phyloP scores from a whole-genome alignment of 2,113 vertebrate genomes.

The Sceloporus undulatus region DNA sequence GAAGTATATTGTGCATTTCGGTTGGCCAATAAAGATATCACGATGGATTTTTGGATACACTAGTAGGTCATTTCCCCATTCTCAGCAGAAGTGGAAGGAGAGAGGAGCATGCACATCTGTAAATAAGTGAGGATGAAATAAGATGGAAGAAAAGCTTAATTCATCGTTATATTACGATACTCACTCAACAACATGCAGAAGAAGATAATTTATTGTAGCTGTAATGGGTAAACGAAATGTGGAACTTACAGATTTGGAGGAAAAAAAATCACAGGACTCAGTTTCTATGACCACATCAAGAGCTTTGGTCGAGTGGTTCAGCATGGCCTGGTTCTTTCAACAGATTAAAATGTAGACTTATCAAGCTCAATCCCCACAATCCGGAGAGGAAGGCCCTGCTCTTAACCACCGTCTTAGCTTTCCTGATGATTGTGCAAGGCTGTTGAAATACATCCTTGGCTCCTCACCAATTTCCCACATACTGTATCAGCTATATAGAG shows the following conservation, averaged over 20 bases:
- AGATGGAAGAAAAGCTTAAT: neutral
- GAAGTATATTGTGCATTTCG: too few species aligned
- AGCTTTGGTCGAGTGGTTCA: neutral
- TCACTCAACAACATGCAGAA: neutral
- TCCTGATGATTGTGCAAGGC: neutral
- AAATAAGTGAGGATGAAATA: neutral
- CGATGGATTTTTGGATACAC: too few species aligned
- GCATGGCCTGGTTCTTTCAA: neutral
- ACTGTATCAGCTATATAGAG: too few species aligned
- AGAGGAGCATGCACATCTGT: neutral
- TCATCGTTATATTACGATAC: neutral
- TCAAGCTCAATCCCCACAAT: neutral
- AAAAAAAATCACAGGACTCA: neutral
- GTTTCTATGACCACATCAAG: neutral
- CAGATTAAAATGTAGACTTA: neutral
- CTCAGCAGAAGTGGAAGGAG: neutral
- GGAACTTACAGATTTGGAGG: neutral
- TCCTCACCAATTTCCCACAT: neutral
- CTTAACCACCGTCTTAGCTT: neutral
- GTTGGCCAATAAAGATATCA: too few species aligned
- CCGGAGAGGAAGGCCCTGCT: neutral
- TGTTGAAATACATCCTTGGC: neutral
- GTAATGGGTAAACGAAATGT: neutral
- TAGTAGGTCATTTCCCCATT: neutral
- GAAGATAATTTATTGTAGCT: neutral